phyloP scores from a whole-genome alignment of 2,113 vertebrate species.

The Megaceryle torquata region DNA sequence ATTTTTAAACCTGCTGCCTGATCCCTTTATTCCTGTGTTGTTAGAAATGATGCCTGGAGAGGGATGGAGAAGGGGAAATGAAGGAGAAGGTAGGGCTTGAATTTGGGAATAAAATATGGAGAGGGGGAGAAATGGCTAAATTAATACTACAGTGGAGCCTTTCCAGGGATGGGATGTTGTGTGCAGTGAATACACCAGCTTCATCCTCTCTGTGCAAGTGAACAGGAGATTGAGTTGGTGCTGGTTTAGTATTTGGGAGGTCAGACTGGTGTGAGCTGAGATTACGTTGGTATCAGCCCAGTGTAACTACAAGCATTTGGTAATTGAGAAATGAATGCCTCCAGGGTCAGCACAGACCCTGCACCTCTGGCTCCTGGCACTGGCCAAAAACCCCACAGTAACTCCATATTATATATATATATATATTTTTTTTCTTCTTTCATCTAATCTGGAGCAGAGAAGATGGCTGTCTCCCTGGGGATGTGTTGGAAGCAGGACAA shows the following conservation, averaged over 20 bases:
- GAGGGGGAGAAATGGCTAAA: not conserved
- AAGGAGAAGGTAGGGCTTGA: not conserved
- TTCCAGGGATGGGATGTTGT: not conserved
- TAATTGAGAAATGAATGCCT: not conserved
- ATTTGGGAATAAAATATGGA: not conserved
- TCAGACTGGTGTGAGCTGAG: not conserved
- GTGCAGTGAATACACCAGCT: not conserved
- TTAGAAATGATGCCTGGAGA: constrained; percentile 23
- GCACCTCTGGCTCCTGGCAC: not conserved
- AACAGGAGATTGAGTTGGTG: rapidly evolving
- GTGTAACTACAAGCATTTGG: not conserved
- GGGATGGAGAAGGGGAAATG: constrained; percentile 1
- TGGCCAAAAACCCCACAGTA: not conserved
- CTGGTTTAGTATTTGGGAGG: not conserved
- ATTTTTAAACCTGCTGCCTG: constrained; percentile 44
- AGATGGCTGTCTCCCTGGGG: not conserved
- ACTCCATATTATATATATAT: not conserved
- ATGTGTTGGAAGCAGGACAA: not conserved
- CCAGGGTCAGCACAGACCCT: not conserved
- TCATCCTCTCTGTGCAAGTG: not conserved
- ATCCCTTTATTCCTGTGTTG: constrained; percentile 30
- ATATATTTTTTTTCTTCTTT: not conserved
- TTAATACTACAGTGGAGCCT: not conserved
- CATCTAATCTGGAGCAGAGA: not conserved
- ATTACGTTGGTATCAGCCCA: not conserved